Conservation (phyloP, 2,113 vertebrate species). For the Stigmatopora argus region DNA sequence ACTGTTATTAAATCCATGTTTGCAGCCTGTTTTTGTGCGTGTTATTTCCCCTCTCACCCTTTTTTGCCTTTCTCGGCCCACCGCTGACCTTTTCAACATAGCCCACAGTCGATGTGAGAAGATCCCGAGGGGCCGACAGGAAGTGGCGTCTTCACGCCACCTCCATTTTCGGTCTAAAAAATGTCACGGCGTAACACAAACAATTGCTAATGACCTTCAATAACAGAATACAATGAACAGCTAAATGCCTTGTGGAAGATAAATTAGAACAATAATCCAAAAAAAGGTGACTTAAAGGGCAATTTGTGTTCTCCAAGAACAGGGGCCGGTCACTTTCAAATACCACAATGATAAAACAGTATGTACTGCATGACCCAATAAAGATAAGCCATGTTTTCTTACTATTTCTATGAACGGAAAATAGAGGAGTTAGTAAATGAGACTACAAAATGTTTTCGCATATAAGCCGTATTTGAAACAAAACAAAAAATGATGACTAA, state of each 20-base stretch:
- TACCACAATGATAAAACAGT: neutral
- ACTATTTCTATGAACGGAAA: no score
- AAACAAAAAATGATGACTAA: no score
- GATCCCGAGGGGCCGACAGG: constrained; percentile 41
- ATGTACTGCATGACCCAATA: no score
- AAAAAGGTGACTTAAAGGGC: constrained; percentile 4
- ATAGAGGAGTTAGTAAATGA: no score
- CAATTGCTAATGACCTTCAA: constrained; percentile 40
- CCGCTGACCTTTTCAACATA: constrained; percentile 57
- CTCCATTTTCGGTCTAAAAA: constrained; percentile 32
- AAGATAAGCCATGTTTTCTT: no score
- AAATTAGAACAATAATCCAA: constrained; percentile 9
- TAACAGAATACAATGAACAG: constrained; percentile 19
- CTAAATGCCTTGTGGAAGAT: constrained; percentile 11
- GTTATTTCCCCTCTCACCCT: constrained; percentile 42
- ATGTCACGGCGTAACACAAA: constrained; percentile 45
- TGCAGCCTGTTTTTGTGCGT: constrained; percentile 35
- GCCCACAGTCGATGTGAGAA: constrained; percentile 41
- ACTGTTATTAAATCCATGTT: constrained; percentile 52
- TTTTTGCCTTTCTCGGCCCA: constrained; percentile 42
- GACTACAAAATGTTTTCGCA: no score
- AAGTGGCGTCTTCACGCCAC: constrained; percentile 29
- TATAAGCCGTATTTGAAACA: no score
- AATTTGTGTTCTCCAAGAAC: neutral
- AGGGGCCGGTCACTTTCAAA: neutral